These are phyloP conservation scores for Osedax fenrisi DNA, from an alignment of 2,888 invertebrate species.

Conservation along the genomic window DNA sequence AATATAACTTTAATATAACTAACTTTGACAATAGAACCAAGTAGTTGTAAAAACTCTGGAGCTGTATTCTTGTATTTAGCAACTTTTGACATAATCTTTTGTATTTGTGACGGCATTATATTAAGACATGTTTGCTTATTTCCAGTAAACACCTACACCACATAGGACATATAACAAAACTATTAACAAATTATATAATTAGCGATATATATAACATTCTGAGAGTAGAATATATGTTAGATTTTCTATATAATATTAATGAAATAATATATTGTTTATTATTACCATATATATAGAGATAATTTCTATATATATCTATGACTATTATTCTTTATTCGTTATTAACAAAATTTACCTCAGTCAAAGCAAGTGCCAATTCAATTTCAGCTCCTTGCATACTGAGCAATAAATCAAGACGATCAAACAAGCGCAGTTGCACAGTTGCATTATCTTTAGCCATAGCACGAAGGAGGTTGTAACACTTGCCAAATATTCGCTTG, in stretches of 20 bases:
- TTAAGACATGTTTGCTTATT: slow-evolving; percentile 35
- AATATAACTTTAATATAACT: not conserved
- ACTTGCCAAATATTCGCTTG: slow-evolving; percentile 41
- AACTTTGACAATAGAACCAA: slow-evolving; percentile 34
- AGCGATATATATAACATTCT: no score
- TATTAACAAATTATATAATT: no score
- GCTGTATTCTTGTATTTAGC: slow-evolving; percentile 32
- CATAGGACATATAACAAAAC: no score
- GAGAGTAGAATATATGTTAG: no score
- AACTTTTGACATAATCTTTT: slow-evolving; percentile 31
- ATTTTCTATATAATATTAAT: no score
- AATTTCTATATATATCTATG: no score
- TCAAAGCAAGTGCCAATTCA: slow-evolving; percentile 32
- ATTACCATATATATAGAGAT: no score
- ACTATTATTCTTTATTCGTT: not conserved
- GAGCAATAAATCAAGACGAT: slow-evolving; percentile 31
- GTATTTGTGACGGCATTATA: slow-evolving; percentile 31
- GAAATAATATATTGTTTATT: no score
- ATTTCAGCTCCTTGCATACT: slow-evolving; percentile 30
- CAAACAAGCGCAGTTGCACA: slow-evolving; percentile 33
- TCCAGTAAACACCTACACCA: slow-evolving; percentile 37
- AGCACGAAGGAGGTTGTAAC: slow-evolving; percentile 41
- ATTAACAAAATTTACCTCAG: slow-evolving; percentile 27
- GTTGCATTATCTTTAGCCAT: slow-evolving; percentile 32
- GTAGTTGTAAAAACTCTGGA: slow-evolving; percentile 34